These are phyloP conservation scores for Calliphora vomitoria DNA, from an alignment of 2,888 invertebrate genomes.

Conservation along the genomic window DNA sequence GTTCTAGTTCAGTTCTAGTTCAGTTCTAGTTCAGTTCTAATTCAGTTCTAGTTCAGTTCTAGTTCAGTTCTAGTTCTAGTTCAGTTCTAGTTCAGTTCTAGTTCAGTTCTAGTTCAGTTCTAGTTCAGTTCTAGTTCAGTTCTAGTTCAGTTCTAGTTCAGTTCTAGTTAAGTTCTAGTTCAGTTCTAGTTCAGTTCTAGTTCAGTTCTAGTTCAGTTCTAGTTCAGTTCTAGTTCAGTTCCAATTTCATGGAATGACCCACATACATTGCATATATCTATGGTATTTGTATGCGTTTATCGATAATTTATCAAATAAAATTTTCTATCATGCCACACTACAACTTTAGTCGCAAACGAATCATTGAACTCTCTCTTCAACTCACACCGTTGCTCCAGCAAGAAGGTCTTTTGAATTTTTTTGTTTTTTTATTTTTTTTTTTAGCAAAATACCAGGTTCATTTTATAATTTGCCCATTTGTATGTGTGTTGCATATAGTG, in stretches of 20 bases:
- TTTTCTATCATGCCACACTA: constrained; percentile 51
- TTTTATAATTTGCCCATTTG: constrained; percentile 61
- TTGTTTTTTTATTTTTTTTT: constrained; percentile 4
- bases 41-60: no score
- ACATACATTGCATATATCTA: constrained; percentile 5
- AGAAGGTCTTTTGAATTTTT: constrained; percentile 13
- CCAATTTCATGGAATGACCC: not conserved
- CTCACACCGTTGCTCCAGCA: constrained; percentile 24
- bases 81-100: no score
- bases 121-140: no score
- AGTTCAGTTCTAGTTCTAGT: no score
- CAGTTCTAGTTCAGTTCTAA: no score
- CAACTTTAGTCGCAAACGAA: constrained; percentile 65
- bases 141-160: no score
- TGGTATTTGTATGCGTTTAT: constrained; percentile 57
- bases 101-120: no score
- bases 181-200: no score
- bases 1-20: no score
- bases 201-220: no score
- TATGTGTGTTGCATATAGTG: constrained; percentile 33
- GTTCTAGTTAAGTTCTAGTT: no score
- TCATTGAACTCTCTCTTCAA: constrained; percentile 70
- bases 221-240: no score
- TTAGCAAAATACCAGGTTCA: constrained; percentile 54
- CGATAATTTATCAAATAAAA: constrained; percentile 71